Evolutionary conservation across 2,113 vertebrate genomes (phyloP), one percentile per base, ranked within the genome.

Genomic region (Melanerpes formicivorus): DNA sequence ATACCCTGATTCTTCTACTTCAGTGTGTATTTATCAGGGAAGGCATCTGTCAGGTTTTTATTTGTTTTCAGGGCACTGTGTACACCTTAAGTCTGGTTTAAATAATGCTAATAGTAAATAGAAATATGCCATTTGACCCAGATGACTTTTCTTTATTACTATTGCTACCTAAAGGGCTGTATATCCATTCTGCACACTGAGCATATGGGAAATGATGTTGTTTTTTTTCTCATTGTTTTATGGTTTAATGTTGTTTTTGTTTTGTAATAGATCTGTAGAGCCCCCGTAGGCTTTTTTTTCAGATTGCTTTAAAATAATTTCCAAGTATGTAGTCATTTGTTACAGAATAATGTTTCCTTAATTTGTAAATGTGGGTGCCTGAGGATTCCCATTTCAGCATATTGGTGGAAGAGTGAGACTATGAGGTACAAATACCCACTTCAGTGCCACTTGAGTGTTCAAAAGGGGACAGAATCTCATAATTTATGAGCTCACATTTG

Each of bases 271-370:
- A 94, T 93, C 92, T 89, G 78, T 56, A 89, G 75, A 84, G 62
- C 18, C 90, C 90, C 93, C 87, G 52, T 84, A 93, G 96, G 92
- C 74, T 90, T 93, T 94, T 80, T 93, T 91, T 52, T 52, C 40
- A 55, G 66, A 95, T 84, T 87, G 95, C 67, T 95, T 92, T 94
- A 92, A 96, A 94, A 91, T 95, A 90, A 94, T 93, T 94, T 94
- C 86, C 40, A 46, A 87, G 80, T 54, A 32, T 56, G 63, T 79
- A 93, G 83, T 92, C 59, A 92, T 94, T 95, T 94, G 86, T 95
- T 94, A 95, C 59, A 66, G 90, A 94, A 70, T 67, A 95, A 84
- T 34, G 17, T 93, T 93, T 90, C 70, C 73, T 86, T 94, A 90
- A 95, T 94, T 96, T 92, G 82, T 88, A 93, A 84, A 82, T 76